phyloP scores from a whole-genome alignment of 2,797 vertebrate species.

The Lepilemur ruficaudatus region DNA sequence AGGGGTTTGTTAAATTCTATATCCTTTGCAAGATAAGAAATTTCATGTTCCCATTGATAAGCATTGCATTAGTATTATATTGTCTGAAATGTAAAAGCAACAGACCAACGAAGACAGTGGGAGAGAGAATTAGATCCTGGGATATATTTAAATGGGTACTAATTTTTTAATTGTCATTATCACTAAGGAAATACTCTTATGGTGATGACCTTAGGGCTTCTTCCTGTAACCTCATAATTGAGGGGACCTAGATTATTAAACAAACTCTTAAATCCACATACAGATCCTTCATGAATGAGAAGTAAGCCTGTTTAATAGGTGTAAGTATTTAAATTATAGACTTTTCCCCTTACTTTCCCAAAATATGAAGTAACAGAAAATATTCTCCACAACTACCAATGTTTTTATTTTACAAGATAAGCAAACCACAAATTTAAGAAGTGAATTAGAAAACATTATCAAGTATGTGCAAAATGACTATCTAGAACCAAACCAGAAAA shows the following conservation, averaged over 20 bases:
- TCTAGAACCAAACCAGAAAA: constrained; percentile 20
- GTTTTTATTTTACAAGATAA: constrained; percentile 57
- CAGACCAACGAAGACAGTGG: constrained; percentile 30
- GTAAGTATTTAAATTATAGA: constrained; percentile 40
- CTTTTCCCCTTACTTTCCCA: background rate
- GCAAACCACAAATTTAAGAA: constrained; percentile 47
- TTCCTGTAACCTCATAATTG: background rate
- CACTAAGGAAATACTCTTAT: constrained; percentile 23
- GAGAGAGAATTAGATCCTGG: background rate
- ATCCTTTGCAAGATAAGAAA: constrained; percentile 26
- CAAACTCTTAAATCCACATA: constrained; percentile 31
- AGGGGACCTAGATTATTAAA: background rate
- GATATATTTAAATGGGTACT: constrained; percentile 14
- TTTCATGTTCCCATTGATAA: constrained; percentile 17
- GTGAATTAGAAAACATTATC: constrained; percentile 38
- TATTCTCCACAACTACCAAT: background rate
- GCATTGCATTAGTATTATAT: background rate
- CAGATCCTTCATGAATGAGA: constrained; percentile 31
- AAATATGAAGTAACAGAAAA: constrained; percentile 59
- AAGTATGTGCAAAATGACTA: constrained; percentile 21
- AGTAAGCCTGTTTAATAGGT: background rate
- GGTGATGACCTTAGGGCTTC: background rate
- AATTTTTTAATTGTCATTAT: background rate
- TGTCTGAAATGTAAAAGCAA: constrained; percentile 26
- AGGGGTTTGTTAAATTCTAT: constrained; percentile 28